Conservation (phyloP, 2,797 vertebrate genomes). For the Molothrus ater region DNA sequence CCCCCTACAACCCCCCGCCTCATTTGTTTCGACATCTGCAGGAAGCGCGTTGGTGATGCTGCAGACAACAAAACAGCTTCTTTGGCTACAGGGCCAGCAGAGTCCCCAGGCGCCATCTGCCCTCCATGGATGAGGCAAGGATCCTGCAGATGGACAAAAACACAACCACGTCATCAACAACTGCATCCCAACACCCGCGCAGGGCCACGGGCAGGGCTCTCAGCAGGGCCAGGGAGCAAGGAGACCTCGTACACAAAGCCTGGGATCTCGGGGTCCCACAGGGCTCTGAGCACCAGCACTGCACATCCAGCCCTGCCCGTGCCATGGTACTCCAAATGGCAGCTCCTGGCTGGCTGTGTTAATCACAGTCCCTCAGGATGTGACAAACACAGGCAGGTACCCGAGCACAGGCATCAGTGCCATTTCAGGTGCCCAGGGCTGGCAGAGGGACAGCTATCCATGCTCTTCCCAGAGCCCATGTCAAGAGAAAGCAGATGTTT, state of each 20-base stretch:
- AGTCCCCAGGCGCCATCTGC: not conserved
- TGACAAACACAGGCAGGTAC: not conserved
- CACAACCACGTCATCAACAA: not conserved
- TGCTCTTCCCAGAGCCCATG: not conserved
- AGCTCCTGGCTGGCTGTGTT: not conserved
- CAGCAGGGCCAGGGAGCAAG: not conserved
- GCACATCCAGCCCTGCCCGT: not conserved
- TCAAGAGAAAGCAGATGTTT: rapidly evolving
- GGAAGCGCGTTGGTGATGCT: not conserved
- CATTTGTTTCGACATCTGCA: constrained; percentile 18
- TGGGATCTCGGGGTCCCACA: rapidly evolving
- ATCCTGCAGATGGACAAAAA: not conserved
- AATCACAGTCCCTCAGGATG: not conserved
- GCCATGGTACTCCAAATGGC: not conserved
- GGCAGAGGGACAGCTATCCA: not conserved
- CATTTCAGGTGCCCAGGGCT: not conserved
- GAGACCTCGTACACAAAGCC: rapidly evolving
- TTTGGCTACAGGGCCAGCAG: not conserved
- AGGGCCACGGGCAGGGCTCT: not conserved
- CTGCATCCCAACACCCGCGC: not conserved
- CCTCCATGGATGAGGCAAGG: not conserved
- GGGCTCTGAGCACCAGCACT: rapidly evolving
- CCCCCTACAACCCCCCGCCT: not conserved
- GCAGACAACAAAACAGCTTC: not conserved
- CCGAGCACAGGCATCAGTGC: not conserved